Evolutionary conservation across 2,888 invertebrate species (phyloP), one percentile per base, ranked within the genome.

Genomic region (Nowickia ferox): DNA sequence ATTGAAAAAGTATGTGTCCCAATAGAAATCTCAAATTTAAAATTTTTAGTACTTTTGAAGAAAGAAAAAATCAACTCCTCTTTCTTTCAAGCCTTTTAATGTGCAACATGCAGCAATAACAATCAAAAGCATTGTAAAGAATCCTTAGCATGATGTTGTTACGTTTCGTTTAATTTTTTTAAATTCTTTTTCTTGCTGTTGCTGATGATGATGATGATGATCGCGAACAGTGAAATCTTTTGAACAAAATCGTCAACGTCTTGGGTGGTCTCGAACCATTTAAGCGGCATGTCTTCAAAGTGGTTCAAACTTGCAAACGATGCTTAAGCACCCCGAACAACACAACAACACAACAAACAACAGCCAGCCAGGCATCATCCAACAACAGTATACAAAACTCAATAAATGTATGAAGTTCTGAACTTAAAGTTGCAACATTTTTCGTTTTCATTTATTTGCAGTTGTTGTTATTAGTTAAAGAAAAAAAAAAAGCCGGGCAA

Each of bases 261-360:
- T 91, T 91, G 91, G 91, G 91, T 91, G 91, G 91, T 91, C 91
- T 91, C 91, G 92, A 91, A 91, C 91, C 87, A 89, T 90, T 86
- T 89, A 87, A 87, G 90, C 91, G 91, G 91, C 92, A 89, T 89
- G 90, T 90, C 92, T 90, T 91, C 91, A 92, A 91, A 91, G 88
- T 87, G 81, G 88, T 87, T 89, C 89, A 89, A 91, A 91, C 91
- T 89, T 90, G 89, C 91, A 89, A 90, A 90, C 91, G 89, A 90
- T 85, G 84, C 87, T 79, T 83, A 87, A 84, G 82, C 83, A 72
- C 82, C 81, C 84, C 85, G 84, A 88, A 83, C 87, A 88, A 78
- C 84, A 77, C 84, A 87, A 77, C 80, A 63, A 77, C 76, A 30
- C 22, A 22, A 30, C 30, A 30, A 30, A 2, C 53, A 65, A 38